Percentiles rank a stretch among this genome's conserved stretches.
These are phyloP conservation scores for Amia ocellicauda DNA, from an alignment of 2,113 vertebrate genomes.

Conservation along the genomic window DNA sequence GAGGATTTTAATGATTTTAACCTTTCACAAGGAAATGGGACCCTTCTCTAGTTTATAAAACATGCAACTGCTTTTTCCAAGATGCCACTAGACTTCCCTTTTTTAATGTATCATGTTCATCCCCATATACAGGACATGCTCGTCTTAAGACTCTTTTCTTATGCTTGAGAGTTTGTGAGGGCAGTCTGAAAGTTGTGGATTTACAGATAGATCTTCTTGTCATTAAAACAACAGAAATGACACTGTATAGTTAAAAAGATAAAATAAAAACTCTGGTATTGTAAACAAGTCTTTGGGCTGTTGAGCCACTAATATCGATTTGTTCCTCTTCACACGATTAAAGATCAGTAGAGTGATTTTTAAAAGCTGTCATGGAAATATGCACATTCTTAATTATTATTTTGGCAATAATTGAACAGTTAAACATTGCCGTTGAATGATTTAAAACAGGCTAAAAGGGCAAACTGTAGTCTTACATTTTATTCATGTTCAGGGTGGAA, in stretches of 20 bases:
- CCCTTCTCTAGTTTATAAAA: too few species aligned
- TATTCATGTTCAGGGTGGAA: too few species aligned
- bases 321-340: not conserved
- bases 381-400: not conserved
- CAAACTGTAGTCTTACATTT: too few species aligned
- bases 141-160: too few species aligned
- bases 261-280: not conserved
- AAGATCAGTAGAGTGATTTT: slow-evolving; percentile 2
- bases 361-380: not conserved
- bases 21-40: too few species aligned
- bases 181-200: not conserved
- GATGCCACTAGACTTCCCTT: too few species aligned
- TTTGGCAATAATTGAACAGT: not conserved
- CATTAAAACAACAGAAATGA: slow-evolving; percentile 1
- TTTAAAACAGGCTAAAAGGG: not conserved
- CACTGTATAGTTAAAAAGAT: too few species aligned
- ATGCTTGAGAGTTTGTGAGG: slow-evolving; percentile 16
- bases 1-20: too few species aligned
- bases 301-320: slow-evolving; percentile 17
- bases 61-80: too few species aligned
- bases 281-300: not conserved
- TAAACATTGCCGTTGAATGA: not conserved
- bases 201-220: not conserved
- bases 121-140: too few species aligned
- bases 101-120: too few species aligned